Evolutionary conservation across 2,888 invertebrate genomes (phyloP), one percentile per base, ranked within the genome.

Genomic region (Halictus ligatus): DNA sequence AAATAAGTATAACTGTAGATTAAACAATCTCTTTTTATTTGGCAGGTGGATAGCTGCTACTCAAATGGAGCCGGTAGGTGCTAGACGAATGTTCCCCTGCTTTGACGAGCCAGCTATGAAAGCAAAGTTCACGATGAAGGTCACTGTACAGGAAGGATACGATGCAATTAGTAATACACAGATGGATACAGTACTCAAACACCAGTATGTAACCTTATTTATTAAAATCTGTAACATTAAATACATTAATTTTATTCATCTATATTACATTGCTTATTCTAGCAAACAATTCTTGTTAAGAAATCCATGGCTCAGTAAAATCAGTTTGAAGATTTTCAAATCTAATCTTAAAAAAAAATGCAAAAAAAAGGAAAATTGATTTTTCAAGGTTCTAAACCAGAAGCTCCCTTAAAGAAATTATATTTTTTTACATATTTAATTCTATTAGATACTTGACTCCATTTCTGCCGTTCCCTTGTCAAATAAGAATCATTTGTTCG

Each of bases 101-200:
- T 96, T 97, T 95, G 97, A 97, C 90, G 98, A 98, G 92, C 98
- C 98, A 0, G 96, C 96, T 18, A 95, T 97, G 86, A 98, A 98
- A 93, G 97, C 98, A 0, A 96, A 95, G 0, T 98, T 97, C 93
- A 95, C 96, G 54, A 91, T 96, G 2, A 94, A 92, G 0, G 94
- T 96, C 13, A 93, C 82, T 12, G 94, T 93, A 69, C 95, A 93
- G 86, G 91, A 83, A 75, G 94, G 86, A 84, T 95, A 93, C 48
- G 48, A 18, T 0, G 92, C 93, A 2, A 83, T 93, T 35, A 94
- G 94, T 67, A 94, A 94, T 75, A 94, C 87, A 84, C 88, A 84
- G 54, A 89, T 94, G 1, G 5, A 25, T 4, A 43, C 93, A 92
- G 81, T 93, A 93, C 4, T n/a, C 8, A 0, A 13, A 58, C 6